Percentiles rank a stretch among this genome's conserved stretches.
These are phyloP conservation scores for Nasalis larvatus DNA, from an alignment of 2,113 vertebrate genomes.

Conservation along the genomic window DNA sequence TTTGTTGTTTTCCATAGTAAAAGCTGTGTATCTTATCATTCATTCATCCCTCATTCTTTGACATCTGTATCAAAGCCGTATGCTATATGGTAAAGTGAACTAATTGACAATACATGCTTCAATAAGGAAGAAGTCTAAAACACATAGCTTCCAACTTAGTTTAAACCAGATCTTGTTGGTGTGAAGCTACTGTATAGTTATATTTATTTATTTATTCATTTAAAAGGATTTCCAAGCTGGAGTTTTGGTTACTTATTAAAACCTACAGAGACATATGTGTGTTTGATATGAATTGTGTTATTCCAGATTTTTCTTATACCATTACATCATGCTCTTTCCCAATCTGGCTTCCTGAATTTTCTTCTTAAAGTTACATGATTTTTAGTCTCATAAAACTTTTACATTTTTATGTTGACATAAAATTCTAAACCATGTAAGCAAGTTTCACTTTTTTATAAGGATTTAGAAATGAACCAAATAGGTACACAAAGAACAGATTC, in stretches of 20 bases:
- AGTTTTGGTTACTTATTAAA: neutral
- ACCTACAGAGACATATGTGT: neutral
- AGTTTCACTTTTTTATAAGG: neutral
- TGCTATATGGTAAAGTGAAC: neutral
- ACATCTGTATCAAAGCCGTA: neutral
- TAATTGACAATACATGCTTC: neutral
- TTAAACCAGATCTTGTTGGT: neutral
- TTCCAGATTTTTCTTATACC: conserved; percentile 12
- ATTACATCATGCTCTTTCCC: conserved; percentile 7
- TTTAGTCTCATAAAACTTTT: neutral
- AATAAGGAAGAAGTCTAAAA: neutral
- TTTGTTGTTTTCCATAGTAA: neutral
- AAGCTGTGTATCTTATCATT: neutral
- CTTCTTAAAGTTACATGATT: conserved; percentile 44
- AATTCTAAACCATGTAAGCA: neutral
- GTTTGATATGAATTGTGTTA: conserved; percentile 5
- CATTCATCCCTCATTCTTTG: neutral
- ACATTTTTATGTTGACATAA: neutral
- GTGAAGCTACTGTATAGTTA: neutral
- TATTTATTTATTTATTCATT: neutral
- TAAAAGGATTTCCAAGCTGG: neutral
- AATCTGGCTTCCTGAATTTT: conserved; percentile 3
- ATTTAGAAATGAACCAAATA: conserved; percentile 3
- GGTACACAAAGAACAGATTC: neutral
- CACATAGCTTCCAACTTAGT: neutral